A percentile compares a stretch with the other conserved stretches of the same genome.
phyloP scores from a whole-genome alignment of 2,797 vertebrate species.

The Mormyrops boulengeri region DNA sequence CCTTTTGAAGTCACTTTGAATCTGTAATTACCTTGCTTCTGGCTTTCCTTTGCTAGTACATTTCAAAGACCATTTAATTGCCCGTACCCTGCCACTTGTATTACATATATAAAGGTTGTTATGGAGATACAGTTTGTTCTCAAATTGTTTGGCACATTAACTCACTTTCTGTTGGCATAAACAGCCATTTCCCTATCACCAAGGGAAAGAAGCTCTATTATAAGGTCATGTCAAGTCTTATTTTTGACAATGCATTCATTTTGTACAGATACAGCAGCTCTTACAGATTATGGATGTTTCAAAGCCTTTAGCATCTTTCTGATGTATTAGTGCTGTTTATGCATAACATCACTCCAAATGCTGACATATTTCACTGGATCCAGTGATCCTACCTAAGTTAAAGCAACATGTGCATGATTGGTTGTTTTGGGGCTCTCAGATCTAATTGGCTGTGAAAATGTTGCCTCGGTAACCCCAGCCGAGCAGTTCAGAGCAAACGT shows the following conservation, averaged over 20 bases:
- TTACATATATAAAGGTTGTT: background rate
- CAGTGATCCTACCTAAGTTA: background rate
- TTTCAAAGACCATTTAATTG: background rate
- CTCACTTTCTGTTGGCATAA: background rate
- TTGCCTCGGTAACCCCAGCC: background rate
- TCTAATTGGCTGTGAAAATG: background rate
- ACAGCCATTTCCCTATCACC: background rate
- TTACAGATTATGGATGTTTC: background rate
- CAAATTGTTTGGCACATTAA: background rate
- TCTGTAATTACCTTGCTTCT: background rate
- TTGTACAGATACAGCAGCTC: background rate
- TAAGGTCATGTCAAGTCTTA: background rate
- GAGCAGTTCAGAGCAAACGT: background rate
- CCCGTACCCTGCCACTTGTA: background rate
- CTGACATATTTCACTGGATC: background rate
- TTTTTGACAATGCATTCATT: background rate
- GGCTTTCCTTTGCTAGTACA: background rate
- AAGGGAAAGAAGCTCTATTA: background rate
- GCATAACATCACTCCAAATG: background rate
- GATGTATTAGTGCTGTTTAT: background rate
- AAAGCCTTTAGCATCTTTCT: background rate
- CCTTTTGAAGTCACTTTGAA: background rate
- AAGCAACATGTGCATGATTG: background rate
- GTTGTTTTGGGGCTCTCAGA: background rate
- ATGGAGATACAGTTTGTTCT: background rate